Percentiles rank a stretch among this genome's conserved stretches.
phyloP scores from a whole-genome alignment of 2,113 vertebrate genomes.

The Boleophthalmus pectinirostris region DNA sequence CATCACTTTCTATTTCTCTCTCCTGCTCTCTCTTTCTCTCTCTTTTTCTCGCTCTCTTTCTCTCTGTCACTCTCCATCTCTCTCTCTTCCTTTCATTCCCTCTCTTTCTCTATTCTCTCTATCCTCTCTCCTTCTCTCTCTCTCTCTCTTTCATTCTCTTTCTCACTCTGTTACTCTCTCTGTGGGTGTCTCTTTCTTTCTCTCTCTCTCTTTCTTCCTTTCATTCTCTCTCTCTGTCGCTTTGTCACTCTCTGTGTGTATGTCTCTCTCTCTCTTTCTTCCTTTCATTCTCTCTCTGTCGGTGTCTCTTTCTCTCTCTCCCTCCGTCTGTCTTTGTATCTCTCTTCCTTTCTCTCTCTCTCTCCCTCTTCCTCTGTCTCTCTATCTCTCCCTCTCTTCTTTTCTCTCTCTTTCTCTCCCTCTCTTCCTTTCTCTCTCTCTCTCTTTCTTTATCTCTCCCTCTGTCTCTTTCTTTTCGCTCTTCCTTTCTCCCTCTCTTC shows the following conservation, averaged over 20 bases:
- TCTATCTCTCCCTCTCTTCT: slow-evolving; percentile 41
- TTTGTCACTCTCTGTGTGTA: too few relatives aligned
- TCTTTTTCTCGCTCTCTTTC: slow-evolving; percentile 60
- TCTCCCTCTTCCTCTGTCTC: background rate
- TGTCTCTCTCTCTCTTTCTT: slow-evolving; percentile 54
- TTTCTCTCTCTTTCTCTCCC: slow-evolving; percentile 46
- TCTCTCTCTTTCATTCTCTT: slow-evolving; percentile 29
- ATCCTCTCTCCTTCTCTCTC: slow-evolving; percentile 42
- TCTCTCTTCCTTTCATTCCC: too few relatives aligned
- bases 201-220: background rate
- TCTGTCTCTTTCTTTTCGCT: slow-evolving; percentile 21
- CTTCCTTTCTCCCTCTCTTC: slow-evolving; percentile 25
- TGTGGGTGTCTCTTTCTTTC: slow-evolving; percentile 53
- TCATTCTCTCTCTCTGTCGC: slow-evolving; percentile 62
- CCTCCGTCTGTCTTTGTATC: slow-evolving; percentile 61
- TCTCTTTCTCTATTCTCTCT: slow-evolving; percentile 29
- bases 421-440: slow-evolving; percentile 41
- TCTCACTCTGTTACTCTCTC: slow-evolving; percentile 53
- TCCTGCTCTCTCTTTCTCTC: background rate
- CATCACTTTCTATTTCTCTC: slow-evolving; percentile 47
- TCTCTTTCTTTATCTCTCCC: slow-evolving; percentile 40
- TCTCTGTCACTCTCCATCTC: background rate
- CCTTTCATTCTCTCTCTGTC: slow-evolving; percentile 16
- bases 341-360: slow-evolving; percentile 35
- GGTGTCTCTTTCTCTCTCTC: background rate